Evolutionary conservation across 2,888 invertebrate species (phyloP).

Genomic region (Oxycera nigricornis): DNA sequence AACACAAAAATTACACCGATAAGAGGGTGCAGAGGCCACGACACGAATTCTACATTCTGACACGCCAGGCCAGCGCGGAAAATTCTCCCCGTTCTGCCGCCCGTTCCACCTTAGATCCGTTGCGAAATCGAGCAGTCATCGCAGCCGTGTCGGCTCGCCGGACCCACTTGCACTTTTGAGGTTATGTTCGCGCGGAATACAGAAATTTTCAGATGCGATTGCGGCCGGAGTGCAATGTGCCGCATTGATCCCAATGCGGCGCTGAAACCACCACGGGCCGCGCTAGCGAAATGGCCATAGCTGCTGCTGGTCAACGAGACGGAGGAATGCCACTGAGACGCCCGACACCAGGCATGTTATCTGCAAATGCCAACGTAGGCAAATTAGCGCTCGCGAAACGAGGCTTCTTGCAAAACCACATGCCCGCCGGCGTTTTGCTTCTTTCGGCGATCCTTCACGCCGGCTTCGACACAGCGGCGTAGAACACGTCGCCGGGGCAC

Average conservation of each 20-base stretch:
- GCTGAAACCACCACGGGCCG: background rate
- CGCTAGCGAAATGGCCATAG: background rate
- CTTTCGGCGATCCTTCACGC: background rate
- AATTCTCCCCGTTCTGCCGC: background rate
- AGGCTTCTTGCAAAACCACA: background rate
- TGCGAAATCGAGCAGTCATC: background rate
- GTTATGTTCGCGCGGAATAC: constrained; percentile 6
- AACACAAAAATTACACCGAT: background rate
- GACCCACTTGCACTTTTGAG: constrained; percentile 17
- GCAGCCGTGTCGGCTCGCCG: background rate
- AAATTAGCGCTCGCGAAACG: constrained; percentile 13
- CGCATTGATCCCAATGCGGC: background rate
- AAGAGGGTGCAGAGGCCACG: background rate
- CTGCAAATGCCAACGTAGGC: constrained; percentile 51
- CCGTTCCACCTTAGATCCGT: background rate
- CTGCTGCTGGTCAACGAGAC: background rate
- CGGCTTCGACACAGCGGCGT: no score
- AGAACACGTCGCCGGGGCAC: no score
- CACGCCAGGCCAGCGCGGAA: background rate
- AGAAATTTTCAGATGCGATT: background rate
- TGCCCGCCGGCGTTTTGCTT: background rate
- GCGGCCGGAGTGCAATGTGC: background rate
- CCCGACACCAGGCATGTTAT: constrained; percentile 1
- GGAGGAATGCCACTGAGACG: background rate
- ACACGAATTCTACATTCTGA: background rate